Base-by-base conservation (phyloP, 2,797 vertebrate species). In the Darevskia mixta region DNA sequence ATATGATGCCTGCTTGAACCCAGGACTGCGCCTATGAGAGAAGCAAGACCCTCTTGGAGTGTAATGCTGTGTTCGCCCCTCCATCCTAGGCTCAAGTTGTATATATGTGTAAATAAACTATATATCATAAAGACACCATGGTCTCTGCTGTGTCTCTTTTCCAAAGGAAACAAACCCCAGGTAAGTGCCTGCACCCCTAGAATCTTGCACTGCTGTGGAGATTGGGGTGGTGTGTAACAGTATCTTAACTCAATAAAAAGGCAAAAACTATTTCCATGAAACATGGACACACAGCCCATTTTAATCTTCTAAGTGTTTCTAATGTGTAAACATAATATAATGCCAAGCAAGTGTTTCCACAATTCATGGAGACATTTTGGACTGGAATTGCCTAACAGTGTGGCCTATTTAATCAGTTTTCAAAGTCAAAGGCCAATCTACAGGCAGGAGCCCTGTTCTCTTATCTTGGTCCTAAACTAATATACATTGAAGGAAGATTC, bases 231-330 rank as follows among this genome's bases (percentile, higher is more conserved):
- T 49, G 11, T 49, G 11, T 49, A 49, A 49, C 49, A 49, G 11
- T 49, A 49, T 72, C 1, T 73, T 73, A 73, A 49, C n/a, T 72
- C 27, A 49, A 72, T 77, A 64, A 29, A 76, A 76, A 58, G 85
- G 82, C 55, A 89, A 88, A 76, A 90, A 15, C 13, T 0, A 0
- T 5, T 6, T 77, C 64, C 18, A 38, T 7, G 0, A 80, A 89
- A 1, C 82, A 67, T 64, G 88, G 1, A 64, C 29, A 73, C 49
- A 61, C 4, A 83, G 4, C 0, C 61, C 9, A 76, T 61, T 88
- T 83, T 82, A 71, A 91, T 69, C 86, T 87, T 77, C 15, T 20
- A 75, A 86, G 89, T 76, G 72, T 90, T 91, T 88, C 88, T 78
- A 79, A 72, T 76, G 49, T 15, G 2, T 35, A 90, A 90, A 89